Evolutionary conservation across 2,113 vertebrate genomes (phyloP).

Genomic region (Chaenogobius annularis): DNA sequence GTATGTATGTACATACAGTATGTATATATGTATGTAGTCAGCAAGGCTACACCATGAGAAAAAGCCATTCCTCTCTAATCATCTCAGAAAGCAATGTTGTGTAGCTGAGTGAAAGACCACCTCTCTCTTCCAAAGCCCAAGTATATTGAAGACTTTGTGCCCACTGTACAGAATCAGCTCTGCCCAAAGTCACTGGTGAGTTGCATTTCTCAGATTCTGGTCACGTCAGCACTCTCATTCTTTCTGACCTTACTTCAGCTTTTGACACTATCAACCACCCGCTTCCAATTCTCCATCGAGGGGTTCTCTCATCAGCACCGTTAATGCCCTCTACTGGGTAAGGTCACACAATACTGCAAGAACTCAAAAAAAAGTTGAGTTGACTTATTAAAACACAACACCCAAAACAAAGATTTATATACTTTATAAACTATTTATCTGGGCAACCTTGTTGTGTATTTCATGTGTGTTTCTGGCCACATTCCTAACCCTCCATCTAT

Average conservation of each 20-base stretch:
- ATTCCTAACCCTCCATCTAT: too few species aligned
- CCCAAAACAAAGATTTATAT: too few species aligned
- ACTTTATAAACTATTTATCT: not conserved
- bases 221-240: conserved; percentile 3
- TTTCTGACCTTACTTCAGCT: conserved; percentile 10
- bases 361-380: not conserved
- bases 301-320: not conserved
- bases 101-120: conserved; percentile 1
- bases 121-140: not conserved
- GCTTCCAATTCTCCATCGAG: conserved; percentile 1
- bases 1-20: too few species aligned
- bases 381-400: not conserved
- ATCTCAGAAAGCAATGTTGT: not conserved
- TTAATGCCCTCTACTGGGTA: conserved; percentile 2
- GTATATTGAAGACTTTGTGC: conserved; percentile 1
- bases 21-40: not conserved
- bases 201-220: conserved; percentile 5
- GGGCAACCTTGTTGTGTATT: too few species aligned
- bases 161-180: conserved; percentile 1
- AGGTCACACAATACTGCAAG: not conserved
- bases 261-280: conserved; percentile 8
- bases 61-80: not conserved
- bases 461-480: too few species aligned
- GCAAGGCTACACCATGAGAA: not conserved
- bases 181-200: conserved; percentile 3